Conservation (phyloP, 2,113 vertebrate species). For the Lutjanus erythropterus region DNA sequence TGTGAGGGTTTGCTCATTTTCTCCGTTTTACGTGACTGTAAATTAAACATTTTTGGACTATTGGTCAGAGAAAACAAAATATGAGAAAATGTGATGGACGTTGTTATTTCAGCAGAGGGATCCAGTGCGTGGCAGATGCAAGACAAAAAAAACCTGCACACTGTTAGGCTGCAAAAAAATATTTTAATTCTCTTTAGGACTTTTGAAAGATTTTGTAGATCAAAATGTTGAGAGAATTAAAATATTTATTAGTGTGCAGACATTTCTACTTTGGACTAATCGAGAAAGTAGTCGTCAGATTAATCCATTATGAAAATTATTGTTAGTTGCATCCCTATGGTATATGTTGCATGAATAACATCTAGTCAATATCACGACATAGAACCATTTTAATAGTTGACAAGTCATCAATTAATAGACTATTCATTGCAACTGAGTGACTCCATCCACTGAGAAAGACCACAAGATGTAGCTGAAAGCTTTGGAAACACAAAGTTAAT, state of each 20-base stretch:
- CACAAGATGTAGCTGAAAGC: slow-evolving; percentile 18
- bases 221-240: too few relatives aligned
- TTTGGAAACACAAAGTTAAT: not conserved
- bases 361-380: not conserved
- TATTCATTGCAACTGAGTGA: not conserved
- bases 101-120: too few relatives aligned
- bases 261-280: too few relatives aligned
- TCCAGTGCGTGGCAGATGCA: too few relatives aligned
- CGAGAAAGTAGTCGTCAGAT: not conserved
- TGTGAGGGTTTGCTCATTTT: not conserved
- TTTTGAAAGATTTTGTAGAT: too few relatives aligned
- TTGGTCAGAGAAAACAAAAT: not conserved
- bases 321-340: not conserved
- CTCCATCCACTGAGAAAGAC: not conserved
- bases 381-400: not conserved
- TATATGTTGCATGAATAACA: not conserved
- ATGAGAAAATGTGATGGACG: not conserved
- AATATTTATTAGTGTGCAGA: too few relatives aligned
- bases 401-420: too few relatives aligned
- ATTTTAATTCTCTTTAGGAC: too few relatives aligned
- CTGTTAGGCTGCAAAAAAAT: too few relatives aligned
- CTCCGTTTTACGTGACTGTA: not conserved
- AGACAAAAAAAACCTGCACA: not conserved
- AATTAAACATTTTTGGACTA: not conserved
- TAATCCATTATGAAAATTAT: not conserved